Evolutionary conservation across 2,888 invertebrate species (phyloP).

Genomic region (Agrotis ipsilon): DNA sequence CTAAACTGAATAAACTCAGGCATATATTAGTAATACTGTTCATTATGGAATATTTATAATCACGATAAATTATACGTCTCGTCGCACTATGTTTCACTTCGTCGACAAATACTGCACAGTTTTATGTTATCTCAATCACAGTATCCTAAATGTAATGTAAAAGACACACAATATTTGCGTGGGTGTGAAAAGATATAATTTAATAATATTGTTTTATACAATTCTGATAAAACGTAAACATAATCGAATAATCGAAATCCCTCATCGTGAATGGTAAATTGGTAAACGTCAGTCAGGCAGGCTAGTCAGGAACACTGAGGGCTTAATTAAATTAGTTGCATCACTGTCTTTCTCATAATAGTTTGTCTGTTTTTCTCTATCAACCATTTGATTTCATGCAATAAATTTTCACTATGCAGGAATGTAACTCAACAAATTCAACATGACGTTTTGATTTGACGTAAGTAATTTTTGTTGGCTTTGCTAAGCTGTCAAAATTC

Average conservation of each 20-base stretch:
- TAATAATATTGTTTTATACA: constrained; percentile 31
- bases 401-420: neutral
- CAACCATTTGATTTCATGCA: neutral
- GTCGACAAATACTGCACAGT: constrained; percentile 40
- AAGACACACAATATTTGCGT: constrained; percentile 73
- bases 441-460: no score
- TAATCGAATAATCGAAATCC: constrained; percentile 43
- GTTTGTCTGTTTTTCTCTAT: constrained; percentile 1
- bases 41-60: constrained; percentile 60
- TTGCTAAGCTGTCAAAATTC: no score
- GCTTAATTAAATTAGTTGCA: constrained; percentile 1
- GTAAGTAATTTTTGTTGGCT: no score
- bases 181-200: constrained; percentile 70
- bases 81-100: constrained; percentile 45
- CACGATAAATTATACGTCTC: constrained; percentile 30
- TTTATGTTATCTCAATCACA: constrained; percentile 67
- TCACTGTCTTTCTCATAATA: constrained; percentile 15
- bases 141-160: constrained; percentile 70
- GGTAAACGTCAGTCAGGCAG: constrained; percentile 31
- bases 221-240: constrained; percentile 32
- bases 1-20: constrained; percentile 71
- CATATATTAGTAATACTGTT: constrained; percentile 63
- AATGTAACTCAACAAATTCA: no score
- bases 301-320: neutral
- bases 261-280: constrained; percentile 34